These are phyloP conservation scores for Piaya cayana DNA, from an alignment of 2,113 vertebrate genomes.

Conservation along the genomic window DNA sequence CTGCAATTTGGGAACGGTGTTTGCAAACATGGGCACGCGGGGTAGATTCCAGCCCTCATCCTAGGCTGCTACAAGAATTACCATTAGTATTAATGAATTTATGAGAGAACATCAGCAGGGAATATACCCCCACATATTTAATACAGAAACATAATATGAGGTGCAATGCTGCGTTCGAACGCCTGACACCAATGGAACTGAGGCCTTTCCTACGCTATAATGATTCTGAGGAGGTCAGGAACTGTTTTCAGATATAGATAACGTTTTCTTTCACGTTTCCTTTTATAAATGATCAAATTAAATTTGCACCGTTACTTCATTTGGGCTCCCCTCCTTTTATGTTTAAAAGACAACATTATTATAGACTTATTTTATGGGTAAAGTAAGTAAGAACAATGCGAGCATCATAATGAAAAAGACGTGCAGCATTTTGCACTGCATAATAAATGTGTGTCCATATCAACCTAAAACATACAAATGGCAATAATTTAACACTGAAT, in stretches of 20 bases:
- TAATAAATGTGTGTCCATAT: slow-evolving; percentile 16
- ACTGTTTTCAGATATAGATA: background rate
- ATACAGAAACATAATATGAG: background rate
- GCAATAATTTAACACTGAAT: slow-evolving; percentile 50
- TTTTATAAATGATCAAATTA: slow-evolving; percentile 16
- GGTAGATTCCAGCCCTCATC: background rate
- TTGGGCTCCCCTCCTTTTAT: slow-evolving; percentile 18
- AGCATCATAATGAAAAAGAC: slow-evolving; percentile 32
- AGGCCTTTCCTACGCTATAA: background rate
- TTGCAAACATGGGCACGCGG: accelerated
- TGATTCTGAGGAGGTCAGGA: background rate
- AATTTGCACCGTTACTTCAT: background rate
- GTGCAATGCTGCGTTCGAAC: background rate
- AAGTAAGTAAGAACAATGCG: background rate
- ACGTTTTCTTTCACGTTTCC: background rate
- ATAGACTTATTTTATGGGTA: background rate
- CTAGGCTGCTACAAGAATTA: background rate
- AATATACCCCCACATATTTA: background rate
- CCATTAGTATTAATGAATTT: background rate
- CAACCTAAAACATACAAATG: slow-evolving; percentile 37
- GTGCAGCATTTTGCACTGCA: background rate
- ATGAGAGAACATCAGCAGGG: background rate
- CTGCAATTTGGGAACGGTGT: background rate
- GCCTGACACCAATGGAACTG: background rate
- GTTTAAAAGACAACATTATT: background rate